These are phyloP conservation scores for Scaptomyza cyrtandrae DNA, from an alignment of 2,888 invertebrate genomes.

Conservation along the genomic window DNA sequence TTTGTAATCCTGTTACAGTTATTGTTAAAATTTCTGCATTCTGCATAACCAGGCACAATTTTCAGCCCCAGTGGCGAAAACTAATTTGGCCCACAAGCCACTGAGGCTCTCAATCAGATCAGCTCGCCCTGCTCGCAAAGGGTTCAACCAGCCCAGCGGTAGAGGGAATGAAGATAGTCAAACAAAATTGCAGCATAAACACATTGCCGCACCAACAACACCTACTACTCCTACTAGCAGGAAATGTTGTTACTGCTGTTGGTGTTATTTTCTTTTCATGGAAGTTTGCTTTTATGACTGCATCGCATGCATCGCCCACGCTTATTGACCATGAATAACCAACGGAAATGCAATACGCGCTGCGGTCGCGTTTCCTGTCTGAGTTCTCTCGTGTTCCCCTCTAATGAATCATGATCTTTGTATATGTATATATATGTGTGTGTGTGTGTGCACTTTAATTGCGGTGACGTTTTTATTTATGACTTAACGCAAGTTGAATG, in stretches of 20 bases:
- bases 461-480: conserved; percentile 63
- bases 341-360: conserved; percentile 69
- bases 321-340: conserved; percentile 69
- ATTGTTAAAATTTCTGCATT: conserved; percentile 36
- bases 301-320: conserved; percentile 29
- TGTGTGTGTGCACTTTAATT: conserved; percentile 45
- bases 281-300: conserved; percentile 46
- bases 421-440: neutral
- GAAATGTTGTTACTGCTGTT: conserved; percentile 12
- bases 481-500: conserved; percentile 43
- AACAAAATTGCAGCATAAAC: conserved; percentile 61
- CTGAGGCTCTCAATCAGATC: conserved; percentile 21
- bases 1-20: conserved; percentile 17
- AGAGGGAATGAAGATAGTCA: neutral
- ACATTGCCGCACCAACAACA: conserved; percentile 39
- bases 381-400: neutral
- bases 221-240: neutral
- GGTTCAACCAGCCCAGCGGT: neutral
- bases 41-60: conserved; percentile 35
- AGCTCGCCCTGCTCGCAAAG: neutral
- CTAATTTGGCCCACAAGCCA: conserved; percentile 39
- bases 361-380: conserved; percentile 45
- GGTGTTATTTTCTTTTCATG: conserved; percentile 38
- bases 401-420: conserved; percentile 56
- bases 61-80: conserved; percentile 46